Percentiles rank a stretch among this genome's conserved stretches.
These are phyloP conservation scores for Monomorium pharaonis DNA, from an alignment of 1,140 invertebrate species.

Conservation along the genomic window DNA sequence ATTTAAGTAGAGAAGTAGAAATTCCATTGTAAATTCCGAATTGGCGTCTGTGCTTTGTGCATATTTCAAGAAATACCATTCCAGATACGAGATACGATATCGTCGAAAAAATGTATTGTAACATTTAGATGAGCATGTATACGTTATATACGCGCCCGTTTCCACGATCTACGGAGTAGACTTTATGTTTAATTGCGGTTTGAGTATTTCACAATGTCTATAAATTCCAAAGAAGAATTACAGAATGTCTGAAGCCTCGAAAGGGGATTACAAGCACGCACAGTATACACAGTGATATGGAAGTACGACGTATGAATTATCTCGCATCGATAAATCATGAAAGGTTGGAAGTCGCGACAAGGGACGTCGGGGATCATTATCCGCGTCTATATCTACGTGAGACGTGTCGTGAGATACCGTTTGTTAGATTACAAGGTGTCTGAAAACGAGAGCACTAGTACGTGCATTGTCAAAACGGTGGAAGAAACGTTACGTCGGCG, in stretches of 20 bases:
- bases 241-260: not conserved
- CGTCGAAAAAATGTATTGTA: not conserved
- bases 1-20: slow-evolving; percentile 9
- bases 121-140: not conserved
- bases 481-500: not conserved
- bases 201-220: too few relatives aligned
- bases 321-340: slow-evolving; percentile 29
- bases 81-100: not conserved
- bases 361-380: slow-evolving; percentile 21
- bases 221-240: not conserved
- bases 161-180: not conserved
- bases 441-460: not conserved
- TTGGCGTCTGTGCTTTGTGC: slow-evolving; percentile 16
- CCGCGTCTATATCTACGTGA: not conserved
- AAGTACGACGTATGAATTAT: slow-evolving; percentile 4
- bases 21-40: slow-evolving; percentile 6
- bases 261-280: not conserved
- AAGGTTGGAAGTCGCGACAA: not conserved
- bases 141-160: not conserved
- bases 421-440: slow-evolving; percentile 10
- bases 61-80: slow-evolving; percentile 21
- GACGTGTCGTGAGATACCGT: not conserved
- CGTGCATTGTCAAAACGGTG: not conserved
- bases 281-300: too few relatives aligned
- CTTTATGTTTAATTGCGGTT: slow-evolving; percentile 5